Base-by-base conservation (phyloP, 2,888 invertebrate species). In the Dascillus cervinus region DNA sequence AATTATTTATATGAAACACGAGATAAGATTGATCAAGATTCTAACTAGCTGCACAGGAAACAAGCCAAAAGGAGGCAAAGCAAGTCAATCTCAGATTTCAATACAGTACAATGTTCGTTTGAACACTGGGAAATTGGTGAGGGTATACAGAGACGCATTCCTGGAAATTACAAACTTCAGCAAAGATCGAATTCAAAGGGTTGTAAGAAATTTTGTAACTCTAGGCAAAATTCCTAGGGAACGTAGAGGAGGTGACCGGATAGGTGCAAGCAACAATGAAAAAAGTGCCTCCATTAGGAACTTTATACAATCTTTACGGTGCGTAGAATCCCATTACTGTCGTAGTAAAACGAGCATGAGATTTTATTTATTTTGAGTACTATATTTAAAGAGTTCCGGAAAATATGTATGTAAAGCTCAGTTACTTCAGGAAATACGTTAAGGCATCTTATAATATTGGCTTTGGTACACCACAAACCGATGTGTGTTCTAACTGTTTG, bases 21-120 rank as follows among this genome's bases (percentile, higher is more conserved):
- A 28, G 28, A 33, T 12, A 33, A 33, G 10, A 28, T 33, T 11
- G 15, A 33, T n/a, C 33, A n/a, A n/a, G 33, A 33, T 32, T 20
- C 12, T 32, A 11, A 11, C 11, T 26, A 25, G 20, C 17, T 32
- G 32, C 12, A 25, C 8, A 13, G 32, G 27, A 5, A 20, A 3
- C 13, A 27, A 32, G 27, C 32, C 32, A 11, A 11, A 13, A 26
- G 27, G 22, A 32, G 27, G 14, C 8, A 32, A 32, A 4, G 4
- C 22, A 13, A 17, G 13, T 3, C 20, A 21, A 13, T 14, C 27
- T 27, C n/a, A 10, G 9, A 26, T 32, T 3, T 26, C 27, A 3
- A 27, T 32, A 27, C 19, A 27, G 27, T 32, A 27, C 27, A 23
- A 32, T 10, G 12, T 32, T 10, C 22, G 13, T 26, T 12, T 32